Conservation (phyloP, 2,888 invertebrate genomes). For the Lapara coniferarum region DNA sequence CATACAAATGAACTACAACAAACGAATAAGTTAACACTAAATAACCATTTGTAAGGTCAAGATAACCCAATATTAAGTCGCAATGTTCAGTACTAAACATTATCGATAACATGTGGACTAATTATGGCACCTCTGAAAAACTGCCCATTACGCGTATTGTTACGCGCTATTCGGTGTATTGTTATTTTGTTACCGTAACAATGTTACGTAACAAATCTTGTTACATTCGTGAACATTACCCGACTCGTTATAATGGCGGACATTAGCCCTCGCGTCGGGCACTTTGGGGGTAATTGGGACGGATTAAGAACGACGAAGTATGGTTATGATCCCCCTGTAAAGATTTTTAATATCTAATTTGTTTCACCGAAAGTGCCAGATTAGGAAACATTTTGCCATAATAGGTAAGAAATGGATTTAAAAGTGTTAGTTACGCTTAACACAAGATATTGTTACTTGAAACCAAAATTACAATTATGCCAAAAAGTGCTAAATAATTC, state of each 20-base stretch:
- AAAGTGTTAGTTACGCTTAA: no score
- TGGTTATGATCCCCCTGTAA: neutral
- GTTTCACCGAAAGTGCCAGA: neutral
- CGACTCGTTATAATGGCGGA: conserved; percentile 51
- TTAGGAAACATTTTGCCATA: neutral
- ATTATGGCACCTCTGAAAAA: conserved; percentile 48
- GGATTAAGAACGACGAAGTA: conserved; percentile 27
- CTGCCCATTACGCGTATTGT: conserved; percentile 27
- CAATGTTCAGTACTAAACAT: neutral
- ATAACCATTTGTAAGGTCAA: no score
- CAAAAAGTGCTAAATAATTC: no score
- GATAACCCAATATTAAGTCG: neutral
- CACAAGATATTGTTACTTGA: no score
- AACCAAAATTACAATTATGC: no score
- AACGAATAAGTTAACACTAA: no score
- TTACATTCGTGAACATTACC: conserved; percentile 50
- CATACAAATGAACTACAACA: no score
- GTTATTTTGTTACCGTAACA: conserved; percentile 14
- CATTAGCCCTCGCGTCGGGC: conserved; percentile 53
- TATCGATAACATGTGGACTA: conserved; percentile 35
- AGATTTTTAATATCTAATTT: conserved; percentile 4
- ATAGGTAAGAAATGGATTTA: neutral
- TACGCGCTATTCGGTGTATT: conserved; percentile 7
- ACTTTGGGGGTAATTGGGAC: conserved; percentile 49
- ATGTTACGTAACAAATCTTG: conserved; percentile 59